Evolutionary conservation across 2,113 vertebrate species (phyloP), one percentile per base, ranked within the genome.

Genomic region (Strix uralensis): DNA sequence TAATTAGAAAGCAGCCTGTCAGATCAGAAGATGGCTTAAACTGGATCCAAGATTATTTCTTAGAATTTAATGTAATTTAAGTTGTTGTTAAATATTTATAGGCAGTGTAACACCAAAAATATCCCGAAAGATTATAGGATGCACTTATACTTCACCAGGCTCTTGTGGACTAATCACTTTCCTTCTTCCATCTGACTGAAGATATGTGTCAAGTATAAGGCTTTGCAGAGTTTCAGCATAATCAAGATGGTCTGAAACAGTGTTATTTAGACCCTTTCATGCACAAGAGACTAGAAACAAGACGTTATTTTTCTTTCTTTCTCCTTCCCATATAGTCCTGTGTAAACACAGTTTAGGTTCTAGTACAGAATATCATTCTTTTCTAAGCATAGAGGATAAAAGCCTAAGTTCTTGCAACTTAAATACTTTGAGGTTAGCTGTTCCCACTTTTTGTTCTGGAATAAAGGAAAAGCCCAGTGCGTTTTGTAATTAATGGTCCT

Each of bases 31-130:
- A 73, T 74, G 59, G 15, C 5, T 94, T 92, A 91, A 86, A 95
- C 30, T 81, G 23, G 4, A 40, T 82, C 70, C 70, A 92, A 75
- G 86, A 90, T 80, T 88, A 49, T 87, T 84, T 92, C 62, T 94
- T 42, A 72, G 57, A 92, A 87, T 87, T 52, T 69, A 58, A 58
- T 63, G 69, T 71, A 90, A 81, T 93, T 95, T 95, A 81, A 71
- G 69, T 73, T 92, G 57, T 78, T 92, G 15, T 94, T 95, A 96
- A 92, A 95, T 94, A 96, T 96, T 95, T 94, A 90, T 94, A 77
- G 49, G 70, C 44, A 86, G 27, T 29, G 20, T 85, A 94, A 86
- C 9, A 5, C 49, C 55, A 61, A 96, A 94, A 96, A 95, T 87
- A 81, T 47, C 55, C 65, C 69, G 30, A 78, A 90, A 72, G 54